Base-by-base conservation (phyloP, 2,888 invertebrate genomes). In the Agrochola macilenta region DNA sequence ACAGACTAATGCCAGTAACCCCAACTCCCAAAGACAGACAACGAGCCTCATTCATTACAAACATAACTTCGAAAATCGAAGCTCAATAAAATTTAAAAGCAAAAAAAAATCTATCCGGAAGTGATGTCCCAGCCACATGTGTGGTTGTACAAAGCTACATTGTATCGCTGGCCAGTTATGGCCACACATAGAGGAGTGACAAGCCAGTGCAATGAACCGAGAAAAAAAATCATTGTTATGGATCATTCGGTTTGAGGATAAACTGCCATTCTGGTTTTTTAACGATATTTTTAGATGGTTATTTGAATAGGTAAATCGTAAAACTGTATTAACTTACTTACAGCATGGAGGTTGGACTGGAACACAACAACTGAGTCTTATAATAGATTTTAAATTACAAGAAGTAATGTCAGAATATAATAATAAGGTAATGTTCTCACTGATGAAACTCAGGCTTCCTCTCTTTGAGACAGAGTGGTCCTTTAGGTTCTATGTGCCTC, bases 151-250 rank as follows among this genome's bases (percentile, higher is more conserved):
- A 87, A 88, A 84, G 87, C 66, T 8, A 76, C 77, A 70, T 88
- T 87, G 85, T 87, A 69, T 60, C 35, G 43, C 60, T 61, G 78
- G 83, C 79, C 82, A 68, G 79, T 69, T 35, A 81, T 26, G 69
- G 14, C 71, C 80, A 64, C 49, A 54, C 68, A 82, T 52, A 76
- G 63, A 60, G 63, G 43, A 54, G 43, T 54, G 79, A 69, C 72
- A 77, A 57, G 70, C 54, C 61, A 66, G 87, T 65, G 82, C 89
- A 79, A 85, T 88, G 89, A 88, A 87, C 87, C 78, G 79, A 66
- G n/a, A 39, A 76, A 66, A n/a, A 79, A 87, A 78, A 85, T 74
- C 81, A 83, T 79, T 83, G 85, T 87, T 76, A 70, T 76, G 75
- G 80, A 68, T 78, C 81, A 88, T 83, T 84, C 78, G 68, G 68